These are phyloP conservation scores for Laticauda laticaudata DNA, from an alignment of 2,113 vertebrate species.

Conservation along the genomic window DNA sequence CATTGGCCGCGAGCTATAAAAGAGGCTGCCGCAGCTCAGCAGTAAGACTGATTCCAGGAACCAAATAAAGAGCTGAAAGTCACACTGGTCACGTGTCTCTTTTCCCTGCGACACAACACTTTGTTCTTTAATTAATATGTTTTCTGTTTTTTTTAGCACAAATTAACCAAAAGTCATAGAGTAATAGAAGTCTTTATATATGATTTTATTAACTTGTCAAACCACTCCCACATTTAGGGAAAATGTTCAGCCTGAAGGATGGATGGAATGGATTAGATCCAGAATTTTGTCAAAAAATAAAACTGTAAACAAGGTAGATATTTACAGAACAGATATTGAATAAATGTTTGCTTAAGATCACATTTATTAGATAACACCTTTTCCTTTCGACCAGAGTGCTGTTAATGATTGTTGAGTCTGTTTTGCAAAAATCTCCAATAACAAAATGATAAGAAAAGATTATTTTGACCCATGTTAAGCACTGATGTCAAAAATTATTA, in stretches of 20 bases:
- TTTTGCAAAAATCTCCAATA: conserved; percentile 36
- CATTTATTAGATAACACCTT: conserved; percentile 54
- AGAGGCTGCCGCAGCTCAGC: no score
- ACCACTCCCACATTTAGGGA: neutral
- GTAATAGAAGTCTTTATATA: neutral
- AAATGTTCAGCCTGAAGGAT: neutral
- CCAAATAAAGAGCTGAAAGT: no score
- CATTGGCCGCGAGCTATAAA: no score
- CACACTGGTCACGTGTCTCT: no score
- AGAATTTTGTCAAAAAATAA: conserved; percentile 36
- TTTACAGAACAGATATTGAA: conserved; percentile 19
- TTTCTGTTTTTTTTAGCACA: neutral
- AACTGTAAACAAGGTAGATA: neutral
- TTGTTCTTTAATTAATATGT: neutral
- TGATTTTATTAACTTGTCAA: neutral
- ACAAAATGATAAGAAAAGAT: conserved; percentile 21
- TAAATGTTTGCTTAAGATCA: conserved; percentile 38
- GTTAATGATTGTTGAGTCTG: conserved; percentile 65
- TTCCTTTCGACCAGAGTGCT: conserved; percentile 39
- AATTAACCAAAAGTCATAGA: neutral
- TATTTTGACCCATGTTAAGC: conserved; percentile 46
- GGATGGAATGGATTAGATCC: neutral
- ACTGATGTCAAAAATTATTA: conserved; percentile 48
- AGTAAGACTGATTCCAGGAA: no score
- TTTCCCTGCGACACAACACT: no score